These are phyloP conservation scores for Coleophora deauratella DNA, from an alignment of 2,888 invertebrate species.

Conservation along the genomic window DNA sequence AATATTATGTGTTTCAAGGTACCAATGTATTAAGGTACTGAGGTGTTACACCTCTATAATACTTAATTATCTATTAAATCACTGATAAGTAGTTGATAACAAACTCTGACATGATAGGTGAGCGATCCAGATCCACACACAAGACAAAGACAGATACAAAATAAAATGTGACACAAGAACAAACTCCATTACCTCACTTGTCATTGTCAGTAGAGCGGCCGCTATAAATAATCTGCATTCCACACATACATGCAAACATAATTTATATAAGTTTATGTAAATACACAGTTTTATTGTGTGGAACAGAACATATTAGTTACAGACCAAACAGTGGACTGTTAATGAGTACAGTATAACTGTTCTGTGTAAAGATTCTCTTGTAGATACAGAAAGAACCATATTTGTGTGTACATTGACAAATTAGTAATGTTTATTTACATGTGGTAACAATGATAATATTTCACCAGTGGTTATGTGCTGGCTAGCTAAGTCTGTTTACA, in stretches of 20 bases:
- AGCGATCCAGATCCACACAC: too few species aligned
- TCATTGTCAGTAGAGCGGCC: constrained; percentile 47
- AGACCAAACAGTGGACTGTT: not conserved
- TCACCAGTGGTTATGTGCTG: too few species aligned
- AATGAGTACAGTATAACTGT: too few species aligned
- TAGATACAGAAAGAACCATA: too few species aligned
- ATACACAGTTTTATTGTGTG: constrained; percentile 2
- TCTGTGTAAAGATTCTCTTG: too few species aligned
- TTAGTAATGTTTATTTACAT: too few species aligned
- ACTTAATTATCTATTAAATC: constrained; percentile 4
- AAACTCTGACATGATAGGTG: not conserved
- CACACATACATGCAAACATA: constrained; percentile 15
- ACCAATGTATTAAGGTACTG: constrained; percentile 9
- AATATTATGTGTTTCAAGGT: not conserved
- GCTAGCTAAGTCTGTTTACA: too few species aligned
- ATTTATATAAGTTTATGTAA: constrained; percentile 9
- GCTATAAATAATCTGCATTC: constrained; percentile 42
- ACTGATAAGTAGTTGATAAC: constrained; percentile 41
- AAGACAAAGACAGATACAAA: constrained; percentile 38
- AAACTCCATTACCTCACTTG: constrained; percentile 59
- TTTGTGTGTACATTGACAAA: too few species aligned
- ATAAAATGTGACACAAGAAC: constrained; percentile 65
- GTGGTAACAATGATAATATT: too few species aligned
- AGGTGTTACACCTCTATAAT: constrained; percentile 42
- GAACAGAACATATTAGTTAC: not conserved